phyloP scores from a whole-genome alignment of 2,797 vertebrate genomes.

The Sebastes trivittatus region DNA sequence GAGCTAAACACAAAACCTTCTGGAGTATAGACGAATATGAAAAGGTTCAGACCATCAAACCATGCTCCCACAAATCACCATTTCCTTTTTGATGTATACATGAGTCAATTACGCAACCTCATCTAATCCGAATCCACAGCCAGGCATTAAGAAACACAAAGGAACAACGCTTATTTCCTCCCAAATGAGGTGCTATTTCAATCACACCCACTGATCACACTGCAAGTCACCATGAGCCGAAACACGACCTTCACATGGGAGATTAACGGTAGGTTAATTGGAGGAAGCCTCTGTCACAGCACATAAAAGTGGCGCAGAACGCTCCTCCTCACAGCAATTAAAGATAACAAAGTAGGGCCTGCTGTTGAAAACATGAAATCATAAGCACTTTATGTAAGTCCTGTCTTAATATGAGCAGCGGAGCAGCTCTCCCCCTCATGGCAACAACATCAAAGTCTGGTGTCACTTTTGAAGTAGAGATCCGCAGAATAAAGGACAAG shows the following conservation, averaged over 20 bases:
- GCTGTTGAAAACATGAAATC: slow-evolving; percentile 42
- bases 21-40: background rate
- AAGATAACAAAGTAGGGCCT: slow-evolving; percentile 46
- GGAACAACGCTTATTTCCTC: background rate
- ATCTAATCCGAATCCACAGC: slow-evolving; percentile 12
- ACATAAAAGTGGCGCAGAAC: slow-evolving; percentile 26
- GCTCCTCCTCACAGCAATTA: slow-evolving; percentile 27
- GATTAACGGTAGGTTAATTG: slow-evolving; percentile 61
- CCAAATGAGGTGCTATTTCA: slow-evolving; percentile 13
- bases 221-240: slow-evolving; percentile 15
- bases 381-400: slow-evolving; percentile 35
- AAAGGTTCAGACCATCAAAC: slow-evolving; percentile 8
- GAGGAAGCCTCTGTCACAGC: slow-evolving; percentile 27
- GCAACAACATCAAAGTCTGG: slow-evolving; percentile 54
- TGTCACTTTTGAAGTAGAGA: slow-evolving; percentile 43
- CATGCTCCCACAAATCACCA: background rate
- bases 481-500: slow-evolving; percentile 34
- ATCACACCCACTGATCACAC: slow-evolving; percentile 30
- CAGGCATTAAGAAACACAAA: slow-evolving; percentile 5
- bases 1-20: background rate
- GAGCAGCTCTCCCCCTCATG: slow-evolving; percentile 7
- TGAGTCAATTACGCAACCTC: background rate
- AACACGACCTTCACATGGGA: slow-evolving; percentile 35
- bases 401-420: slow-evolving; percentile 7
- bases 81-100: slow-evolving; percentile 12